Base-by-base conservation (phyloP, 2,797 vertebrate genomes). In the Acridotheres tristis region DNA sequence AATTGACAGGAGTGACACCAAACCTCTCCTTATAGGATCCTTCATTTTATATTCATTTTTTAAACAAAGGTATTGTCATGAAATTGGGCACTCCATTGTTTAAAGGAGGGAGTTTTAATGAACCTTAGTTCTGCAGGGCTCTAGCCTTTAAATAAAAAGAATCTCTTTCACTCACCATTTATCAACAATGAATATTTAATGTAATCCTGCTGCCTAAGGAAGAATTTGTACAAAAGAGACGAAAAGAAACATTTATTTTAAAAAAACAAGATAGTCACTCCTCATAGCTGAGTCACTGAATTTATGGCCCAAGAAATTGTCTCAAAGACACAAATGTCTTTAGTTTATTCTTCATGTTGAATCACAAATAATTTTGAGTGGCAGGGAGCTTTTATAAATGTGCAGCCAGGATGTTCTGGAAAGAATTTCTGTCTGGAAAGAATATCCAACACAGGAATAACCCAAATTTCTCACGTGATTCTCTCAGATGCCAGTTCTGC, bases 231-330 rank as follows among this genome's bases (percentile, higher is more conserved):
- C 77, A 43, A 69, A 40, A 30, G 10, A 5, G 18, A 36, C 75
- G 48, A 74, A 87, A 94, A 82, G 27, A 89, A 92, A 65, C 17
- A 34, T 81, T 85, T 63, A 53, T 82, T 89, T 86, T 30, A 66
- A 85, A 66, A 59, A 76, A 42, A 2, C 26, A 78, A 88, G 73
- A 53, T 93, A 90, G 61, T 91, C 90, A 76, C 40, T 92, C 10
- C 71, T 91, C 20, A 40, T 81, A 91, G 71, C 22, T 85, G 67
- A 88, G 76, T 91, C 67, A 92, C 48, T 91, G 83, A 92, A 89
- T 84, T 94, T 72, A 75, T 76, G 69, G n/a, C 42, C 69, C 32
- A 65, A 69, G 45, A 57, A 89, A 47, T 32, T 91, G 66, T 86
- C 80, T 91, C 57, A 78, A 67, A 93, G 85, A 53, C 47, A 73